Percentiles rank a stretch among this genome's conserved stretches.
These are phyloP conservation scores for Smithornis capensis DNA, from an alignment of 2,113 vertebrate species.

Conservation along the genomic window DNA sequence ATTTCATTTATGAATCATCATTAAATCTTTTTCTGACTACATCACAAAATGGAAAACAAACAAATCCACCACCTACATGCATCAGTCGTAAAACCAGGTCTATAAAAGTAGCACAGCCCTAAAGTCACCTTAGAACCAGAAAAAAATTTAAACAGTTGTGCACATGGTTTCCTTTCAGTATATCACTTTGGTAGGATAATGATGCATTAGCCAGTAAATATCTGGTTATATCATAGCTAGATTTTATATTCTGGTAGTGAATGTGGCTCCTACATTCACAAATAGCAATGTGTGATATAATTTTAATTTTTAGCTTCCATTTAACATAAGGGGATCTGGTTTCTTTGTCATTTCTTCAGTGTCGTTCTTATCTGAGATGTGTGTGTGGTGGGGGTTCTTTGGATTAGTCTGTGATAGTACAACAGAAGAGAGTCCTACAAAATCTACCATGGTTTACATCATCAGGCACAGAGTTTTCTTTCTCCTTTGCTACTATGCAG, in stretches of 20 bases:
- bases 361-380: not conserved
- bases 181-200: not conserved
- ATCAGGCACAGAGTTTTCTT: not conserved
- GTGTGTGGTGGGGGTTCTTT: not conserved
- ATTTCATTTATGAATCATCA: slow-evolving; percentile 69
- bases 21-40: slow-evolving; percentile 64
- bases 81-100: not conserved
- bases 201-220: not conserved
- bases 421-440: not conserved
- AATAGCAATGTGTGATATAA: not conserved
- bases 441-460: not conserved
- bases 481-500: not conserved
- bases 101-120: not conserved
- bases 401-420: not conserved
- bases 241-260: not conserved
- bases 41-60: slow-evolving; percentile 59
- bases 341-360: not conserved
- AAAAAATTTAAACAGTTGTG: not conserved
- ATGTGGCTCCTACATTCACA: not conserved
- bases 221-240: not conserved
- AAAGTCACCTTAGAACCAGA: not conserved
- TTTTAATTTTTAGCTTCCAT: not conserved
- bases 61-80: slow-evolving; percentile 34
- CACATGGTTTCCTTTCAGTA: not conserved
- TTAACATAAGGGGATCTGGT: not conserved